Evolutionary conservation across 2,113 vertebrate genomes (phyloP), one percentile per base, ranked within the genome.

Genomic region (Halcyon malimbica): DNA sequence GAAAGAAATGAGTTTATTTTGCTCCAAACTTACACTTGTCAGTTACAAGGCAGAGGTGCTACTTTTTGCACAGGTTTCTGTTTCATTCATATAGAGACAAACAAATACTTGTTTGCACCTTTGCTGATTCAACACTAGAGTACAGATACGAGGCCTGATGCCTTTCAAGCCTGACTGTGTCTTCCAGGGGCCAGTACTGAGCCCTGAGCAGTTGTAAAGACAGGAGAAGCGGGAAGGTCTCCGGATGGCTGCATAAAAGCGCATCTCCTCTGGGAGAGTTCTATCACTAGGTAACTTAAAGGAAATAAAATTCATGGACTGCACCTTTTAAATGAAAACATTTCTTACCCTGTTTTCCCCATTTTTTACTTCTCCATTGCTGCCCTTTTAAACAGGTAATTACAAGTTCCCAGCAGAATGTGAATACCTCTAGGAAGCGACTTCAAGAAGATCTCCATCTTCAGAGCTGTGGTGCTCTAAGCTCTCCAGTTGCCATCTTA

Each of bases 401-500:
- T 42, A 98, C 97, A 24, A 98, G 98, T 39, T 98, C 98, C 23
- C 98, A 95, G 96, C 98, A 97, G 70, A 95, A 83, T 13, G 96
- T 83, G 64, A 93, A 78, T 87, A 96, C 97, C 92, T 98, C 98
- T 67, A 97, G 98, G 85, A 98, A 98, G 89, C 97, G 95, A 6
- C 97, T 89, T 35, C 97, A 97, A 11, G 98, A 98, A 60, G 99
- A 99, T 19, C 98, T 99, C 76, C 99, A 99, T 90, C 98, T 99
- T n/a, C 98, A 96, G 97, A 99, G 99, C 97, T 99, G 99, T 7
- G 99, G 99, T 5, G 99, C 99, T 10, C 97, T 99, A 87, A 99
- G 99, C 93, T 99, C 97, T 8, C 96, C 98, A 0, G 97, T 97
- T 15, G 97, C 98, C 73, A 98, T 97, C 65, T 71, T 96, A 70